These are phyloP conservation scores for Diabrotica balteata DNA, from an alignment of 2,888 invertebrate genomes.

Conservation along the genomic window DNA sequence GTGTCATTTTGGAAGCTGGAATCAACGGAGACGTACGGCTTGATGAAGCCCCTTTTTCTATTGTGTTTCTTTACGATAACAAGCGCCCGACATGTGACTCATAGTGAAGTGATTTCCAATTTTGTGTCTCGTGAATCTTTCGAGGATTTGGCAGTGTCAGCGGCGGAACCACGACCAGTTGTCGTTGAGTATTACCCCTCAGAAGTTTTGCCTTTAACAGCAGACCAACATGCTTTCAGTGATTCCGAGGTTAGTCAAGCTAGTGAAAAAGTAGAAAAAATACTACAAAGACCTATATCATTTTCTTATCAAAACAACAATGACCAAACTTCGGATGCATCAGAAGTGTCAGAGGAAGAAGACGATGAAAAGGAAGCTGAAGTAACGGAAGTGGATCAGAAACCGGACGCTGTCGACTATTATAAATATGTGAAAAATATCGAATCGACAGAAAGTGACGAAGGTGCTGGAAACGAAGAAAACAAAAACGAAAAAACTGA, in stretches of 20 bases:
- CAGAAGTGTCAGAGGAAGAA: slow-evolving; percentile 5
- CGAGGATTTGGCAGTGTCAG: slow-evolving; percentile 43
- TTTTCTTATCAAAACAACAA: slow-evolving; percentile 47
- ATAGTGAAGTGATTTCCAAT: slow-evolving; percentile 16
- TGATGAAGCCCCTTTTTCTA: slow-evolving; percentile 18
- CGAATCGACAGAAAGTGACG: slow-evolving; percentile 26
- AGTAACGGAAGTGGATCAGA: slow-evolving; percentile 30
- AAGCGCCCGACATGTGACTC: slow-evolving; percentile 17
- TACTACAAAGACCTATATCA: slow-evolving; percentile 49
- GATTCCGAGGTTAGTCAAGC: slow-evolving; percentile 41
- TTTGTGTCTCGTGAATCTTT: slow-evolving; percentile 20
- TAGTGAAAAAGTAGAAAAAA: slow-evolving; percentile 52
- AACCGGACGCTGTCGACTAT: slow-evolving; percentile 39
- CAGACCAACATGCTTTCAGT: slow-evolving; percentile 31
- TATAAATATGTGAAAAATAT: slow-evolving; percentile 38
- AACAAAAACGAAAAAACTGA: slow-evolving; percentile 7
- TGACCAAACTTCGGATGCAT: slow-evolving; percentile 21
- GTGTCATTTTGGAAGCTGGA: slow-evolving; percentile 19
- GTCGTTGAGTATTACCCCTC: slow-evolving; percentile 38
- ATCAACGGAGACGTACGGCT: neutral
- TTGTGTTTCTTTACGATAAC: slow-evolving; percentile 10
- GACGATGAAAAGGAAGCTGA: slow-evolving; percentile 27
- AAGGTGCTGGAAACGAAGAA: slow-evolving; percentile 20
- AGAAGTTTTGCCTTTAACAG: slow-evolving; percentile 40
- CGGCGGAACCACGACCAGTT: slow-evolving; percentile 49